Percentiles rank a stretch among this genome's conserved stretches.
These are phyloP conservation scores for Synaphobranchus kaupii DNA, from an alignment of 2,797 vertebrate genomes.

Conservation along the genomic window DNA sequence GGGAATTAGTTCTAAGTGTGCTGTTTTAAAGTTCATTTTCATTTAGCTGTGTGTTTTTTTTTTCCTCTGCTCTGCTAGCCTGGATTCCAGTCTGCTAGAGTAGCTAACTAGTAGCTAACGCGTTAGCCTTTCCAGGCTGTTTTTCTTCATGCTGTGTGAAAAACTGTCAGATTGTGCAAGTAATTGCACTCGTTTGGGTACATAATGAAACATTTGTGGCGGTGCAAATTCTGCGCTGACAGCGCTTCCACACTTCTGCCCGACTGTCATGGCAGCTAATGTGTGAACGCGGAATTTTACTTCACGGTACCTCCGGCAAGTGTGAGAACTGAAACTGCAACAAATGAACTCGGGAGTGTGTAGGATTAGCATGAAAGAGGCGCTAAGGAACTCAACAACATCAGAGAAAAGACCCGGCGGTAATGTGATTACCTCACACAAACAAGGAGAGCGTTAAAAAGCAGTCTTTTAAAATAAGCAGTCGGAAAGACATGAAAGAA, in stretches of 20 bases:
- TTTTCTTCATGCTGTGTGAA: neutral
- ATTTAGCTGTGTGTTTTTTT: neutral
- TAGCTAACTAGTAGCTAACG: neutral
- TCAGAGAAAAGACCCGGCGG: neutral
- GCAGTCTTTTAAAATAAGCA: neutral
- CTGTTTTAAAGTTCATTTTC: neutral
- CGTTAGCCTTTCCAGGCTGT: neutral
- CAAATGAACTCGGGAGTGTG: neutral
- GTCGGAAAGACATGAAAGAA: neutral
- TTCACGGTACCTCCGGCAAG: neutral
- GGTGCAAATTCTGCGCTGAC: neutral
- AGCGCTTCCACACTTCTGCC: neutral
- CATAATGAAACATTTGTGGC: neutral
- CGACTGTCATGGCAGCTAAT: neutral
- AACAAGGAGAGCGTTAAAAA: neutral
- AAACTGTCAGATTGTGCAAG: neutral
- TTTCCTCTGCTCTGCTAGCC: neutral
- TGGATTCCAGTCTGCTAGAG: neutral
- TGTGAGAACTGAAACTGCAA: neutral
- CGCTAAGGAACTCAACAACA: neutral
- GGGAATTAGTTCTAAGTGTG: constrained; percentile 67
- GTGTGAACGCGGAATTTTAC: neutral
- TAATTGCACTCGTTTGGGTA: neutral
- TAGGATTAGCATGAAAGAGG: neutral
- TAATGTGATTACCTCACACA: neutral